Base-by-base conservation (phyloP, 1,140 invertebrate species). In the Aphis craccivora region DNA sequence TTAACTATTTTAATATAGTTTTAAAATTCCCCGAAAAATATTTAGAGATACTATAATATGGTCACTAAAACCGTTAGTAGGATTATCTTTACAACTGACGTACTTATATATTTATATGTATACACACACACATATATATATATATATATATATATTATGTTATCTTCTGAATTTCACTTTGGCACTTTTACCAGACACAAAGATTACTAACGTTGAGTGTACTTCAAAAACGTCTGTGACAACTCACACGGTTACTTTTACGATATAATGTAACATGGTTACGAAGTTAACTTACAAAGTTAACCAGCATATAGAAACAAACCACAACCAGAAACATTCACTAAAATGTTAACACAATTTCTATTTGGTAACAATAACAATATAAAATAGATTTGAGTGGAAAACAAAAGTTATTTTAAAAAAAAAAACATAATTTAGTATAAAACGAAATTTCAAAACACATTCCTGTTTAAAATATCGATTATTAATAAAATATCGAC, bases 61-160 rank as follows among this genome's bases (percentile, higher is more conserved):
- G n/a, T 76, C 30, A 20, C 30, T 76, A 76, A 76, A 14, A 4
- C 60, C 60, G 60, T 14, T 76, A n/a, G n/a, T 76, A 76, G 14
- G 60, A 76, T 76, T 76, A 76, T 76, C n/a, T 76, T 76, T 76
- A n/a, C n/a, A 76, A 76, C n/a, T 76, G n/a, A n/a, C 11, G n/a
- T n/a, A 76, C 60, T 76, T 76, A 76, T n/a, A 67, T 67, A 51
- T 2, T 51, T 51, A 3, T 67, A 67, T 0, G 25, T 30, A 30
- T n/a, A n/a, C n/a, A n/a, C n/a, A n/a, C n/a, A n/a, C n/a, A n/a
- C n/a, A n/a, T n/a, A n/a, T n/a, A n/a, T 60, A 45, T 45, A 45
- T 45, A 45, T 45, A 67, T n/a, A 3, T 30, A 55, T 55, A 60
- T 30, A 67, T 67, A n/a, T n/a, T n/a, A n/a, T 76, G 1, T n/a